Conservation (phyloP, 2,113 vertebrate genomes). For the Scophthalmus maximus region DNA sequence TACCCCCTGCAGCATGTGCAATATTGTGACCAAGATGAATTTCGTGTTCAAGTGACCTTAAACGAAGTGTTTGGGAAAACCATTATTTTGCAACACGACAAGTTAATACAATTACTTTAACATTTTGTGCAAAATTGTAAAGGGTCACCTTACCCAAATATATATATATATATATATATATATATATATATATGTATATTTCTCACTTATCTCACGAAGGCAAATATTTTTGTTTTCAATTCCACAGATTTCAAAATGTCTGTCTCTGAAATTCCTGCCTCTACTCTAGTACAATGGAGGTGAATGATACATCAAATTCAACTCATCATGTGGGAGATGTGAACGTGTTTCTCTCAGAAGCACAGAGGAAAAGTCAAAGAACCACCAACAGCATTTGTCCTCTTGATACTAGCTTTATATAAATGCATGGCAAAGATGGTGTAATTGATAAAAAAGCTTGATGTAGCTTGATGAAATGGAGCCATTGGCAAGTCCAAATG, state of each 20-base stretch:
- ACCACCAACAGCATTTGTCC: too few species aligned
- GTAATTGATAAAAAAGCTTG: too few species aligned
- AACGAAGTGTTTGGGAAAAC: slow-evolving; percentile 2
- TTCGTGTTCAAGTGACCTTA: background rate
- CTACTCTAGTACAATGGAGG: background rate
- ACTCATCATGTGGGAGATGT: too few species aligned
- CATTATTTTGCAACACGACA: background rate
- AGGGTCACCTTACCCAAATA: background rate
- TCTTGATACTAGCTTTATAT: too few species aligned
- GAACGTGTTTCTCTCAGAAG: too few species aligned
- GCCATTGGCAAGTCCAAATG: too few species aligned
- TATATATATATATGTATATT: too few species aligned
- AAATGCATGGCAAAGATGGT: too few species aligned
- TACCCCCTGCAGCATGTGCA: background rate
- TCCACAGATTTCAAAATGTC: background rate
- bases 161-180: too few species aligned
- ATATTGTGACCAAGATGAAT: background rate
- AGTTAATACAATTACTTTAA: background rate
- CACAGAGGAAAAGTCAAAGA: too few species aligned
- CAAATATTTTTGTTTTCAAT: background rate
- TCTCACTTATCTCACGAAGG: background rate
- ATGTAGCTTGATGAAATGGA: too few species aligned
- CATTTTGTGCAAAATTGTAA: background rate
- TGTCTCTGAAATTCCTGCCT: background rate
- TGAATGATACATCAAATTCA: background rate